phyloP scores from a whole-genome alignment of 2,113 vertebrate genomes.

The Psilopsiagon aymara region DNA sequence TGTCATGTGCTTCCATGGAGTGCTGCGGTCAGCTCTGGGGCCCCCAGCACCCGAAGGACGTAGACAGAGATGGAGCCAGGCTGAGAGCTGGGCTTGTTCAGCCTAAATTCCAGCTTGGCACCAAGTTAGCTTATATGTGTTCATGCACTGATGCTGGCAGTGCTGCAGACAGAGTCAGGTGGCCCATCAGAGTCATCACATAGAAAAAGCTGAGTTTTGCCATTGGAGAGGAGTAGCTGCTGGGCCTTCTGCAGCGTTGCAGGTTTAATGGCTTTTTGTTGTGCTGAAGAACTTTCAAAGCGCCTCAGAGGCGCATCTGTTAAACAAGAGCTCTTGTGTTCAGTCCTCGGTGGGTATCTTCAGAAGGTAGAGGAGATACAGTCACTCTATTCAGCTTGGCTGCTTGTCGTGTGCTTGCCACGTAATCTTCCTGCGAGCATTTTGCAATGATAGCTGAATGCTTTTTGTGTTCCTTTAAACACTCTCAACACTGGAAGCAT shows the following conservation, averaged over 20 bases:
- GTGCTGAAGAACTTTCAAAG: background rate
- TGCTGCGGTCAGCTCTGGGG: background rate
- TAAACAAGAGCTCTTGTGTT: background rate
- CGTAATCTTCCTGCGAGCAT: background rate
- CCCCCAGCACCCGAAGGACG: background rate
- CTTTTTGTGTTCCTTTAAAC: constrained; percentile 9
- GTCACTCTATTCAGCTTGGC: background rate
- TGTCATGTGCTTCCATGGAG: background rate
- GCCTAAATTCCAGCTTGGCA: background rate
- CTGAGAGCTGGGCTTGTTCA: background rate
- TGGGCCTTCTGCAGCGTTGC: background rate
- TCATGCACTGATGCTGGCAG: fast-evolving
- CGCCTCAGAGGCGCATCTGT: background rate
- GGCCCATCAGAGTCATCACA: background rate
- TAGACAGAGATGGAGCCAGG: background rate
- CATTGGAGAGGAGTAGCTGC: background rate
- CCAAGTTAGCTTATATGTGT: fast-evolving
- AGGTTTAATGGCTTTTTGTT: background rate
- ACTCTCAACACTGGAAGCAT: background rate
- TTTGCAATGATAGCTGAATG: constrained; percentile 11
- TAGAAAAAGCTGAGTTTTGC: background rate
- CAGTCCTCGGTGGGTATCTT: fast-evolving
- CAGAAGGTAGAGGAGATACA: background rate
- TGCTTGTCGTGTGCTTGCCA: background rate
- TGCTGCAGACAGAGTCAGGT: background rate